Evolutionary conservation across 2,797 vertebrate genomes (phyloP), one percentile per base, ranked within the genome.

Genomic region (Myotis findleyi): DNA sequence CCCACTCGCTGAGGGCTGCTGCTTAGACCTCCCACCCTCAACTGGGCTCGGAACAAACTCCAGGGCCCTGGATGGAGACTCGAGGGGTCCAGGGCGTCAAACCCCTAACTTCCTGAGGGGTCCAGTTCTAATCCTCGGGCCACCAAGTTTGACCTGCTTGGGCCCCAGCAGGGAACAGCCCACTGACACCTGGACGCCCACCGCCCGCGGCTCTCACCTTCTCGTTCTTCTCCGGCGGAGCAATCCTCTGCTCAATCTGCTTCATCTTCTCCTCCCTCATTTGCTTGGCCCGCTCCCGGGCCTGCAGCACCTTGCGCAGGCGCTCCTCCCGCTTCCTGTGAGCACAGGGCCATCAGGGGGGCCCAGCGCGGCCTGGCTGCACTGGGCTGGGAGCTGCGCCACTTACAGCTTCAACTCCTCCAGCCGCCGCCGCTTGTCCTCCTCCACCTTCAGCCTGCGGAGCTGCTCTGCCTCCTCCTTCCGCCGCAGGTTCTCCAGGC

Each of bases 401-500:
- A 97, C 98, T 97, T 93, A 99, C 99, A 98, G 98, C 98, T 99
- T 99, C 71, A 99, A 98, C 93, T 99, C 99, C 14, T 99, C 99
- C 81, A 99, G 99, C 69, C 99, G 99, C 75, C 93, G 99, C 77
- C 97, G 99, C 98, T 99, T 99, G 41, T 99, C 99, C 92, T 99
- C 99, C 94, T 99, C 99, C 97, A 99, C 98, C 96, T 99, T 99
- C 98, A 98, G 99, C 91, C 98, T 99, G 75, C 99, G 98, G 85
- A 99, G 99, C 23, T 99, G 98, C 97, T 99, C 99, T 1, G 99
- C 99, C 96, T 99, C 99, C 95, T 99, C 99, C 97, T 99, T 99
- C 97, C 99, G 99, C 95, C 99, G 99, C 33, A 99, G 98, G 49
- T 98, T 99, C 90, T 99, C 99, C 89, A 99, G 98, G 17, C 99